Evolutionary conservation across 2,113 vertebrate genomes (phyloP).

Genomic region (Maccullochella peelii): DNA sequence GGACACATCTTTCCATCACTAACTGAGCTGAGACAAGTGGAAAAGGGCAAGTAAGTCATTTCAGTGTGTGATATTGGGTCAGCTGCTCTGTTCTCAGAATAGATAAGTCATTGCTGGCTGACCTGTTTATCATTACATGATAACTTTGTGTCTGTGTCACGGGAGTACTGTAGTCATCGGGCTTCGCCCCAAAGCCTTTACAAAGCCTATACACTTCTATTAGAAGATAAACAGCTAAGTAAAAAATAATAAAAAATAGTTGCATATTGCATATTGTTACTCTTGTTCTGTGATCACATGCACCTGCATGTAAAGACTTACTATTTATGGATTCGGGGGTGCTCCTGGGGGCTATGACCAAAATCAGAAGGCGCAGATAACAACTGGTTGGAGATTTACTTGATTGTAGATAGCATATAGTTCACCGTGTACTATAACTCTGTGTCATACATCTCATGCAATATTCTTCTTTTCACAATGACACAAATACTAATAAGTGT

Average conservation of each 20-base stretch:
- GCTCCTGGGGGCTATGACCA: neutral
- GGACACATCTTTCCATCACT: neutral
- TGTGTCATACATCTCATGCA: neutral
- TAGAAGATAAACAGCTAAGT: neutral
- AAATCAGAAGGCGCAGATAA: neutral
- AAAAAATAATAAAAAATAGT: neutral
- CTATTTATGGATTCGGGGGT: neutral
- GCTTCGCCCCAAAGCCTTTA: neutral
- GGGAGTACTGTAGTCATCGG: neutral
- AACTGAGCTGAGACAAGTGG: neutral
- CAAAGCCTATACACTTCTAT: neutral
- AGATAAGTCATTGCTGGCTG: neutral
- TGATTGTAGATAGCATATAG: constrained; percentile 1
- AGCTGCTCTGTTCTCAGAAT: neutral
- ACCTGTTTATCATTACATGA: neutral
- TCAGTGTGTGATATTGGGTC: constrained; percentile 9
- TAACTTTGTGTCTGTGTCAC: constrained; percentile 1
- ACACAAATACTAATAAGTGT: neutral
- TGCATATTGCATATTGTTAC: neutral
- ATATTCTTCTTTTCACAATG: neutral
- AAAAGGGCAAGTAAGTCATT: neutral
- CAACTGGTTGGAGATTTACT: neutral
- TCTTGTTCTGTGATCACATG: neutral
- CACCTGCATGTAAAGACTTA: neutral
- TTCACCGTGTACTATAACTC: neutral